Conservation (phyloP, 1,140 invertebrate genomes). For the Ceratoteleas bidentatus region DNA sequence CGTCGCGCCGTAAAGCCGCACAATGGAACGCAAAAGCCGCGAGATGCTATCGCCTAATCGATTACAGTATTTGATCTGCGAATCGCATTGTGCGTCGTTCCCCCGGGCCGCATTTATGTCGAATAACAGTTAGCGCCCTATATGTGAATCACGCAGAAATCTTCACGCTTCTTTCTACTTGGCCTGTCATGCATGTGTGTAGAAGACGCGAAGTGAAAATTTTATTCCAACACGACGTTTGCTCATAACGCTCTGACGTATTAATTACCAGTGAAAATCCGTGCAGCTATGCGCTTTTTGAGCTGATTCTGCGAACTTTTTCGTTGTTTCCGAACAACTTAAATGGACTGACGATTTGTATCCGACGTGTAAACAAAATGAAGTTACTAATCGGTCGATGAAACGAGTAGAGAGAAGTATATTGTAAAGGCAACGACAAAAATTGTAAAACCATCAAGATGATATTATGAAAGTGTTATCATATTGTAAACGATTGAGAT, state of each 20-base stretch:
- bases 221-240: slow-evolving; percentile 28
- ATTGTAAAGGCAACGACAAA: too few species aligned
- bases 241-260: slow-evolving; percentile 20
- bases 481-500: too few species aligned
- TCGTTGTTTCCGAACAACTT: background rate
- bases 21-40: slow-evolving; percentile 35
- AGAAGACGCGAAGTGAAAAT: slow-evolving; percentile 66
- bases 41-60: slow-evolving; percentile 37
- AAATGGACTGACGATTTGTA: background rate
- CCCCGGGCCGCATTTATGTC: slow-evolving; percentile 63
- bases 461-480: too few species aligned
- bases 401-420: too few species aligned
- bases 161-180: too few species aligned
- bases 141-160: slow-evolving; percentile 78
- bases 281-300: too few species aligned
- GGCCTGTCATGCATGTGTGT: too few species aligned
- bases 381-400: too few species aligned
- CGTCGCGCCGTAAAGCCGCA: slow-evolving; percentile 28
- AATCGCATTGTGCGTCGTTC: slow-evolving; percentile 36
- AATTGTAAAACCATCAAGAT: too few species aligned
- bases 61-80: slow-evolving; percentile 41
- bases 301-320: too few species aligned
- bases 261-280: slow-evolving; percentile 73
- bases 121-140: slow-evolving; percentile 77
- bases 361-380: background rate